A percentile compares a stretch with the other conserved stretches of the same genome.
These are phyloP conservation scores for Dicranocentrus wangi DNA, from an alignment of 2,888 invertebrate species.

Conservation along the genomic window DNA sequence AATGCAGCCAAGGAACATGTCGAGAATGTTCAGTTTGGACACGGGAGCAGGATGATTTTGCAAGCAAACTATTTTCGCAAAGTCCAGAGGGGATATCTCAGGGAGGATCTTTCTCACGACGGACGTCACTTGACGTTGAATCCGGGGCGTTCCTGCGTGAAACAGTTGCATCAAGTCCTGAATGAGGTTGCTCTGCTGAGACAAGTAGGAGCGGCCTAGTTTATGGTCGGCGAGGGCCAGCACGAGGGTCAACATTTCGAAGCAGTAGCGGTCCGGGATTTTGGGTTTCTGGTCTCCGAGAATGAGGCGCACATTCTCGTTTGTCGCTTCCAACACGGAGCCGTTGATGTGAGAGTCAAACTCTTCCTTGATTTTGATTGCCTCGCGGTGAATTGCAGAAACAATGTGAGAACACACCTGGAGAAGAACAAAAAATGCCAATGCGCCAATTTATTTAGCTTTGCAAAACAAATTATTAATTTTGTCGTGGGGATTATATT, in stretches of 20 bases:
- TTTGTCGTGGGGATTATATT: too few species aligned
- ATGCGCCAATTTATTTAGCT: too few species aligned
- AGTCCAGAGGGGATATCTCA: slow-evolving; percentile 89
- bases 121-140: slow-evolving; percentile 93
- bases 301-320: slow-evolving; percentile 68
- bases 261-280: slow-evolving; percentile 91
- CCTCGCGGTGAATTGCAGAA: slow-evolving; percentile 92
- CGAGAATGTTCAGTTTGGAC: slow-evolving; percentile 83
- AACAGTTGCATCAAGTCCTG: slow-evolving; percentile 88
- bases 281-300: slow-evolving; percentile 74
- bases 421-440: too few species aligned
- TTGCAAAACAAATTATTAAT: too few species aligned
- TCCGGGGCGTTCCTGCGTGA: slow-evolving; percentile 94
- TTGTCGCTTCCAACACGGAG: slow-evolving; percentile 69
- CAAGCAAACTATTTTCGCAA: slow-evolving; percentile 82
- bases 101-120: slow-evolving; percentile 89
- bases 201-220: slow-evolving; percentile 91
- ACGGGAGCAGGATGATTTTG: slow-evolving; percentile 39
- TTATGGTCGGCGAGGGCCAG: slow-evolving; percentile 93
- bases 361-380: slow-evolving; percentile 88
- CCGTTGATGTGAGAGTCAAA: slow-evolving; percentile 82
- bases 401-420: slow-evolving; percentile 90
- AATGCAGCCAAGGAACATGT: slow-evolving; percentile 91
- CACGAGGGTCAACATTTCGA: slow-evolving; percentile 97
- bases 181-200: slow-evolving; percentile 89